phyloP scores from a whole-genome alignment of 2,797 vertebrate genomes.

The Gymnopithys bicolor region DNA sequence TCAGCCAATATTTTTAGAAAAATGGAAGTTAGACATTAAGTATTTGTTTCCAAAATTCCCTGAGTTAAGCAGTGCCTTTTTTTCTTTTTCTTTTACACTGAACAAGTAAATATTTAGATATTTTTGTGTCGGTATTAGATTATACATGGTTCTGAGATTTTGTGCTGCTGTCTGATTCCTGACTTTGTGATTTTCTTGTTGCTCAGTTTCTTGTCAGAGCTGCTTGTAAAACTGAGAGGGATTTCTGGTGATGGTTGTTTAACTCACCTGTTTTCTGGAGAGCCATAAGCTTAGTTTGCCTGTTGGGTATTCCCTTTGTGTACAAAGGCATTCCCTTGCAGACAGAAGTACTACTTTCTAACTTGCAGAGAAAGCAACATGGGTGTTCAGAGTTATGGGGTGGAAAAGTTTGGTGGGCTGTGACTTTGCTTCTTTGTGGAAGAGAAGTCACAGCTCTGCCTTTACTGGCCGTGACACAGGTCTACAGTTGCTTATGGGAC shows the following conservation, averaged over 20 bases:
- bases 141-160: background rate
- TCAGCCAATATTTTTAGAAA: background rate
- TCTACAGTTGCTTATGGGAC: conserved; percentile 71
- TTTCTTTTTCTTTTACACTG: background rate
- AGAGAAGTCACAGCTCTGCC: conserved; percentile 51
- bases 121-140: background rate
- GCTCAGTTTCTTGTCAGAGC: background rate
- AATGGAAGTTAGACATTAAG: background rate
- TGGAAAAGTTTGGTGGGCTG: conserved; percentile 42
- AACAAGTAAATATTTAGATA: background rate
- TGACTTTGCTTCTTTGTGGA: conserved; percentile 58
- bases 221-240: background rate
- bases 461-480: conserved; percentile 56
- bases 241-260: background rate
- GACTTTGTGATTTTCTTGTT: background rate
- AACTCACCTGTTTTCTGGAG: background rate
- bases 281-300: background rate
- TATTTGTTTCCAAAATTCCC: background rate
- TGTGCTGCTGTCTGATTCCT: background rate
- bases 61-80: background rate
- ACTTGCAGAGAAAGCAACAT: background rate
- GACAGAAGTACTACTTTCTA: background rate
- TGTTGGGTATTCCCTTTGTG: background rate
- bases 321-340: background rate
- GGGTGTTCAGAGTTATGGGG: background rate